These are phyloP conservation scores for Pseudorasbora parva DNA, from an alignment of 2,113 vertebrate genomes.

Conservation along the genomic window DNA sequence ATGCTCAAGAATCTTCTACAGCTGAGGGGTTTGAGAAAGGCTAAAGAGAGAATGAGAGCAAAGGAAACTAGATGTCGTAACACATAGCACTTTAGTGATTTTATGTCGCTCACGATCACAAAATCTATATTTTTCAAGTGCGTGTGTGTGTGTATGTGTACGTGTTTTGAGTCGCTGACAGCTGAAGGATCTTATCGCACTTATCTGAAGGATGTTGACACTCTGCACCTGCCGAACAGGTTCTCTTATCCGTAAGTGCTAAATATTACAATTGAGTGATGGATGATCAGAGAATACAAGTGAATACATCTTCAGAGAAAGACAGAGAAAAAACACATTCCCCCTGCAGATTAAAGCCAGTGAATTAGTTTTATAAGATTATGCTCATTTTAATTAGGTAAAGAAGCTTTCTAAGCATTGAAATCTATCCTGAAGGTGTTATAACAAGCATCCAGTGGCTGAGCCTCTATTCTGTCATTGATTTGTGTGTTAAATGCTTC, in stretches of 20 bases:
- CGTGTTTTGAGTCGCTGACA: constrained; percentile 31
- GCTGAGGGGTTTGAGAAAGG: background rate
- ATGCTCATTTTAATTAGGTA: constrained; percentile 16
- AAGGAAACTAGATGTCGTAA: background rate
- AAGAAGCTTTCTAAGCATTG: constrained; percentile 25
- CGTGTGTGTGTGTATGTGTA: constrained; percentile 46
- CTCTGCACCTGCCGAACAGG: constrained; percentile 10
- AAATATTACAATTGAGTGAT: background rate
- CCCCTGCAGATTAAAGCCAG: background rate
- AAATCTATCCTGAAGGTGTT: constrained; percentile 10
- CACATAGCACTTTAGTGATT: constrained; percentile 27
- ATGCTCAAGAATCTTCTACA: background rate
- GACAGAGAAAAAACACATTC: background rate
- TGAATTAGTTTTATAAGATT: constrained; percentile 7
- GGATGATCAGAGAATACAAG: background rate
- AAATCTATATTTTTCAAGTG: constrained; percentile 24
- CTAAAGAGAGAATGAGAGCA: constrained; percentile 45
- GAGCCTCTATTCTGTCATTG: constrained; percentile 20
- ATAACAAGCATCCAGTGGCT: constrained; percentile 13
- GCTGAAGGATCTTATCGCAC: constrained; percentile 30
- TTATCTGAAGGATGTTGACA: constrained; percentile 24
- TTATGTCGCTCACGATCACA: constrained; percentile 23
- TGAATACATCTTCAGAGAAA: background rate
- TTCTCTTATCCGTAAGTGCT: background rate
- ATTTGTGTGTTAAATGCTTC: constrained; percentile 42